phyloP scores from a whole-genome alignment of 2,113 vertebrate species.

The Parus major region DNA sequence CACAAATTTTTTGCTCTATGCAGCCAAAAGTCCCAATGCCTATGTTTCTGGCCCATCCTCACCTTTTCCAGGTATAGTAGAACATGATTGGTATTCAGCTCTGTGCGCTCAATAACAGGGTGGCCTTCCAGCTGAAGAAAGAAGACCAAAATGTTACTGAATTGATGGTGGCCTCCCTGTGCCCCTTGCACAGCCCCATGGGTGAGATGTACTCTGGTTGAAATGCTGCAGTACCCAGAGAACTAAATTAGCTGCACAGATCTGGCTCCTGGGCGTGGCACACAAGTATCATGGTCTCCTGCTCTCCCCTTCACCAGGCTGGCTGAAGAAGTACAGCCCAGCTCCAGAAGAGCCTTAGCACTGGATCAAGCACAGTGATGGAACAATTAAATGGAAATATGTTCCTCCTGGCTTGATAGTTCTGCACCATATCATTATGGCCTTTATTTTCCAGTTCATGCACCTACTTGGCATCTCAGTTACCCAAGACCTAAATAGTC shows the following conservation, averaged over 20 bases:
- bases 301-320: neutral
- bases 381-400: neutral
- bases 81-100: slow-evolving; percentile 10
- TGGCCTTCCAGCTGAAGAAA: slow-evolving; percentile 3
- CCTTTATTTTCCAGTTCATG: neutral
- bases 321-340: neutral
- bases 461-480: neutral
- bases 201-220: neutral
- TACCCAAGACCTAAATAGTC: neutral
- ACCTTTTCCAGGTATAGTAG: slow-evolving; percentile 46
- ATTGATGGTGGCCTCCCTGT: neutral
- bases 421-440: neutral
- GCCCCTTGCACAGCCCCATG: neutral
- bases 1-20: neutral
- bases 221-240: neutral
- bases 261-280: neutral
- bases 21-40: no score
- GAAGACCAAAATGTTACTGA: neutral
- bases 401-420: neutral
- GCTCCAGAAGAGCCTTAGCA: neutral
- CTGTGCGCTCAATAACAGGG: neutral
- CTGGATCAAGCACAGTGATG: neutral
- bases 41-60: neutral
- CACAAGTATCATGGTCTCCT: neutral
- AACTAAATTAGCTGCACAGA: neutral